These are phyloP conservation scores for Eupsilia transversa DNA, from an alignment of 2,888 invertebrate genomes.

Conservation along the genomic window DNA sequence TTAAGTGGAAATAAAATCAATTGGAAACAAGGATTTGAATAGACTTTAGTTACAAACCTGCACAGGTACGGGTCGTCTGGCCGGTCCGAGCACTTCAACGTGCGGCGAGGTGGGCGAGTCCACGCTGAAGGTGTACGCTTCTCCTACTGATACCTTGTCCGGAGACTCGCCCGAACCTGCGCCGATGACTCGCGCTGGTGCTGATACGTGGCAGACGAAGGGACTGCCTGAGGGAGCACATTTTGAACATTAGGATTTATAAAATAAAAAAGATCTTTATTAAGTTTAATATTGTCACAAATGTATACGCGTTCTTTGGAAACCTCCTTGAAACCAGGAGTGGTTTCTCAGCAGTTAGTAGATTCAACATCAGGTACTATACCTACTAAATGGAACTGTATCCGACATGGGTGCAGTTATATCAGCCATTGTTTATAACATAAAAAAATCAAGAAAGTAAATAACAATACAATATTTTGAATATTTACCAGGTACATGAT, in stretches of 20 bases:
- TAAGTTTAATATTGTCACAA: no score
- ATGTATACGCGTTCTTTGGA: no score
- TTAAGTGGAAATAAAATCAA: neutral
- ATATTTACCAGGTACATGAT: constrained; percentile 95
- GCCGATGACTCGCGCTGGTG: constrained; percentile 95
- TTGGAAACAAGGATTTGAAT: neutral
- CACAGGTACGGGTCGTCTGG: constrained; percentile 93
- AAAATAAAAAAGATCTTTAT: no score
- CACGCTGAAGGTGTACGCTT: constrained; percentile 95
- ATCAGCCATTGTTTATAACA: no score
- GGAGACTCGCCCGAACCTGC: constrained; percentile 94
- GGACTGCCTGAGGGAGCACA: constrained; percentile 90
- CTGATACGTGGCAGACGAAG: constrained; percentile 94
- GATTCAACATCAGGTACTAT: no score
- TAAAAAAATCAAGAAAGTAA: no score
- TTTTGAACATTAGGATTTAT: neutral
- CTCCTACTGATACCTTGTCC: constrained; percentile 96
- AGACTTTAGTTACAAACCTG: constrained; percentile 80
- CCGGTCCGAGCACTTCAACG: constrained; percentile 95
- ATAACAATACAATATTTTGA: constrained; percentile 36
- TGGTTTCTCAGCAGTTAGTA: no score
- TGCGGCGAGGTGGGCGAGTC: constrained; percentile 96
- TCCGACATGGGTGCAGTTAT: no score
- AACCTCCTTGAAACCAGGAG: no score
- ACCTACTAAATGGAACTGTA: neutral